phyloP scores from a whole-genome alignment of 2,113 vertebrate species.

The Antigone vipio region DNA sequence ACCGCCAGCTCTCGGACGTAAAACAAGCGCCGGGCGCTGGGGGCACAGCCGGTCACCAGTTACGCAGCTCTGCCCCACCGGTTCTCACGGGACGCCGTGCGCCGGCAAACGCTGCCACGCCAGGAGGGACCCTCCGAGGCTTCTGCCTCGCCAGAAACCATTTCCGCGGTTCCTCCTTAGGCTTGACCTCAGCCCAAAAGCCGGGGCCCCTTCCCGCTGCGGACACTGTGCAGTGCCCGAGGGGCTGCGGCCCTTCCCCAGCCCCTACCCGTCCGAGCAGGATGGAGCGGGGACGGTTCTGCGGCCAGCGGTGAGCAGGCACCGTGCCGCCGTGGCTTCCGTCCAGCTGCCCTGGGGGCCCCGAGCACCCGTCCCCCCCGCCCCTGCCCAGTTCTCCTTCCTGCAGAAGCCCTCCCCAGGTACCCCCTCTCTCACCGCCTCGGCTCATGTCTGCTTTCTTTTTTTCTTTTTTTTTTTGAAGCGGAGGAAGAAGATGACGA shows the following conservation, averaged over 20 bases:
- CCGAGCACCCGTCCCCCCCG: no score
- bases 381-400: not conserved
- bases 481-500: conserved; percentile 87
- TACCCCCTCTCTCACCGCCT: not conserved
- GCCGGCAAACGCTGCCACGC: rapidly evolving
- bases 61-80: rapidly evolving
- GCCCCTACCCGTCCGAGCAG: rapidly evolving
- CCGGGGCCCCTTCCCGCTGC: not conserved
- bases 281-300: not conserved
- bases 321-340: not conserved
- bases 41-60: not conserved
- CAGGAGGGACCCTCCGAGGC: not conserved
- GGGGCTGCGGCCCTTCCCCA: no score
- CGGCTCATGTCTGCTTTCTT: not conserved
- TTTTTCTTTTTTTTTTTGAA: conserved; percentile 43
- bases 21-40: rapidly evolving
- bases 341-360: no score
- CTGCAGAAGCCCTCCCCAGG: not conserved
- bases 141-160: not conserved
- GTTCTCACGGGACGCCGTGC: not conserved
- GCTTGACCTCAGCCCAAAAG: not conserved
- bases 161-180: not conserved
- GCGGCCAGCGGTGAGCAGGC: not conserved
- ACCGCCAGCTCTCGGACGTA: not conserved
- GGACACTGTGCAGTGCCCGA: no score